Percentiles rank a stretch among this genome's conserved stretches.
phyloP scores from a whole-genome alignment of 37 sponge, comb jelly and placozoan genomes.

The Aplysina aerophoba region DNA sequence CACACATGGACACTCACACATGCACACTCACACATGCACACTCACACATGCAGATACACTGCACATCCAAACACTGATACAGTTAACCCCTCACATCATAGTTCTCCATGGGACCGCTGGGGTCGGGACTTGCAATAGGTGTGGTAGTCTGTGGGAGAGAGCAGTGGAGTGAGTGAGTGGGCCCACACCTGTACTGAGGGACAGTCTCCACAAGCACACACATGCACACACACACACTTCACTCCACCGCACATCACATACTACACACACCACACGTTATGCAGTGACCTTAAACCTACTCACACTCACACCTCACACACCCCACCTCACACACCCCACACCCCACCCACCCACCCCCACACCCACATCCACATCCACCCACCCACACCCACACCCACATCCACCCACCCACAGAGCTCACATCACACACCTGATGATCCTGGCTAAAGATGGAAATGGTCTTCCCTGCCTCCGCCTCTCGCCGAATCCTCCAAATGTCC shows the following conservation, averaged over 20 bases:
- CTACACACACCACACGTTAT: not conserved
- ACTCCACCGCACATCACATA: not conserved
- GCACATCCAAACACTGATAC: not conserved
- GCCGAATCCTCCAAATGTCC: conserved; percentile 44
- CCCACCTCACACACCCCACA: not conserved
- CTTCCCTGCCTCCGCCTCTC: not conserved
- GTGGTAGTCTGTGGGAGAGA: not conserved
- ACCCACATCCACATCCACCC: not conserved
- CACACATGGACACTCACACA: conserved; percentile 14
- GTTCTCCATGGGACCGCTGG: not conserved
- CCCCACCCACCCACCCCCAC: not conserved
- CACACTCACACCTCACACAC: not conserved
- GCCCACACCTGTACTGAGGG: too few species aligned
- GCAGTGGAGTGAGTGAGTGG: too few species aligned
- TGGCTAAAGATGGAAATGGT: not conserved
- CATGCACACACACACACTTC: not conserved
- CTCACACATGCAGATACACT: conserved; percentile 35
- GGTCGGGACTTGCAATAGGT: not conserved
- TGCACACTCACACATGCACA: conserved; percentile 39
- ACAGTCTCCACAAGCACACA: not conserved
- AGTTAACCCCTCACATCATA: not conserved
- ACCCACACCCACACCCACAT: too few species aligned
- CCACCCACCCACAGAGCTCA: too few species aligned
- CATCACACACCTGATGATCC: not conserved
- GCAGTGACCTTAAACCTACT: too few species aligned